phyloP scores from a whole-genome alignment of 2,888 invertebrate genomes.

The Neuroscelio doddi region DNA sequence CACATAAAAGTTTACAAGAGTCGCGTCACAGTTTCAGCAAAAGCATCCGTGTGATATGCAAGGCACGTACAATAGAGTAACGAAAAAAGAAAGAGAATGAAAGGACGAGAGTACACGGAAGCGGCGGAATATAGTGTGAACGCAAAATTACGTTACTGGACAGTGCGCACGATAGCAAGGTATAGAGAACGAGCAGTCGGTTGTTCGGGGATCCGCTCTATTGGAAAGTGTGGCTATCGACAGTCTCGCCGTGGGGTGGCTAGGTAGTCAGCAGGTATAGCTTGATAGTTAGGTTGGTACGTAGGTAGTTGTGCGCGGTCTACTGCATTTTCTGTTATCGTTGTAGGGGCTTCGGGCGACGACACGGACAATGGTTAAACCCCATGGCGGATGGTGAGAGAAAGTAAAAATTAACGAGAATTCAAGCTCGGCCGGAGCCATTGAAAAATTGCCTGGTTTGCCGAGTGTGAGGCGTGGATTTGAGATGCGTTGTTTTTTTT shows the following conservation, averaged over 20 bases:
- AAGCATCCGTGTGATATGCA: conserved; percentile 30
- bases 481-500: conserved; percentile 56
- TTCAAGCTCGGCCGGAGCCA: conserved; percentile 70
- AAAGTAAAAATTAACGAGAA: conserved; percentile 71
- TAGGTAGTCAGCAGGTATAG: conserved; percentile 44
- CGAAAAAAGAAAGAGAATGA: conserved; percentile 25
- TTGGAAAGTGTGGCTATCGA: conserved; percentile 69
- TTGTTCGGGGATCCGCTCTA: conserved; percentile 61
- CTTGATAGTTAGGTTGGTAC: conserved; percentile 27
- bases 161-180: conserved; percentile 26
- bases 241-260: conserved; percentile 60
- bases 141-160: conserved; percentile 62
- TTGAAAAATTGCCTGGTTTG: conserved; percentile 67
- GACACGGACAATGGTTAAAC: conserved; percentile 56
- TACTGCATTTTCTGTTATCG: conserved; percentile 69
- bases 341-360: conserved; percentile 63
- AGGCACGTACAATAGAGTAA: conserved; percentile 28
- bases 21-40: conserved; percentile 19
- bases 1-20: neutral
- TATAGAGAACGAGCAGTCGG: conserved; percentile 44
- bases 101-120: conserved; percentile 13
- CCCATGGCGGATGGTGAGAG: conserved; percentile 61
- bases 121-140: conserved; percentile 38
- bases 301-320: conserved; percentile 52
- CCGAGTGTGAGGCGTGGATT: conserved; percentile 55